These are phyloP conservation scores for Podarcis muralis DNA, from an alignment of 2,113 vertebrate genomes.

Conservation along the genomic window DNA sequence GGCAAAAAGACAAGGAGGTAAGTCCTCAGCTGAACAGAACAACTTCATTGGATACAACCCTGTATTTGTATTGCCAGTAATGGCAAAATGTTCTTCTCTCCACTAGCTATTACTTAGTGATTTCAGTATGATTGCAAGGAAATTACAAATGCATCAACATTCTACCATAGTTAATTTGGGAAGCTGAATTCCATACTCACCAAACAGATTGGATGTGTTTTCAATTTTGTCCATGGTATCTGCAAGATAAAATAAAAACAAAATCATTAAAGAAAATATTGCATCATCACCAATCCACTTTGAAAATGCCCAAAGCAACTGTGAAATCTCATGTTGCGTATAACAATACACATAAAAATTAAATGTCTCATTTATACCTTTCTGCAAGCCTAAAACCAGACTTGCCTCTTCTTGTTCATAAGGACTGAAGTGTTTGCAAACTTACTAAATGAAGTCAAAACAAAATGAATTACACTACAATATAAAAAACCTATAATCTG, in stretches of 20 bases:
- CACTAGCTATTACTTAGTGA: background rate
- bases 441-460: background rate
- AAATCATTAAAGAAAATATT: slow-evolving; percentile 26
- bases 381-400: background rate
- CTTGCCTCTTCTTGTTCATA: background rate
- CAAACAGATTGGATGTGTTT: slow-evolving; percentile 95
- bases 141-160: background rate
- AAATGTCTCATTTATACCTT: background rate
- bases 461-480: background rate
- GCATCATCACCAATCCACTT: background rate
- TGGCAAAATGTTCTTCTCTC: no score
- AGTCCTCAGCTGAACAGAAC: no score
- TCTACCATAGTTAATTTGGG: background rate
- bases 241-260: slow-evolving; percentile 69
- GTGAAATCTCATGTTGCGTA: background rate
- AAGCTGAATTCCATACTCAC: slow-evolving; percentile 76
- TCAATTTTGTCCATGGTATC: slow-evolving; percentile 99
- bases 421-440: background rate
- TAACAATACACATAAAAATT: background rate
- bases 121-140: background rate
- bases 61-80: background rate
- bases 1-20: no score
- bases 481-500: background rate
- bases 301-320: background rate
- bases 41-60: background rate